Evolutionary conservation across 1,140 invertebrate species (phyloP), one percentile per base, ranked within the genome.

Genomic region (Leguminivora glycinivorella): DNA sequence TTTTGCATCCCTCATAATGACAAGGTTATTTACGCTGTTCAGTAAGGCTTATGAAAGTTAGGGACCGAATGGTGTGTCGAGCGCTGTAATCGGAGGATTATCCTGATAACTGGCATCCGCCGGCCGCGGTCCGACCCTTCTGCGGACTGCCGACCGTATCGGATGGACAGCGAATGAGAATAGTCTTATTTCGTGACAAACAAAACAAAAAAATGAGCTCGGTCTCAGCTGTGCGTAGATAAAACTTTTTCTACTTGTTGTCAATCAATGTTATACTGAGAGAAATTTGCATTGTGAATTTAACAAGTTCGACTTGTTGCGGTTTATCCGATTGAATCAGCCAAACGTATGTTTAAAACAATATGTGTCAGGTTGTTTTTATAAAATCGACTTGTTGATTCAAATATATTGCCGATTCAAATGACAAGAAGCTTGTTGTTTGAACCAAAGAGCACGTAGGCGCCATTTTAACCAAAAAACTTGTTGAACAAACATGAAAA

Each of bases 51-150:
- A 63, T 19, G 66, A 68, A 68, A 68, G 63, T 67, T 60, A 43
- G 70, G 60, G 58, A 63, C 34, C 70, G 68, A 68, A 68, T 74
- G 73, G 67, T 58, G 72, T 70, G 72, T 70, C 72, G 70, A 72
- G 72, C 76, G 67, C 66, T 71, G 74, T 79, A 79, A 79, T 76
- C 77, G 69, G 52, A 73, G 73, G 75, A 78, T 79, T 75, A 79
- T 70, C 74, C 73, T 56, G 71, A 69, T 71, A 72, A 68, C 73
- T 70, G 67, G 70, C 70, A 68, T 73, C 69, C 24, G 52, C 56
- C 56, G 26, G 26, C 58, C 29, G 26, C 58, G 24, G 58, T n/a
- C 29, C 40, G 25, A 25, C 58, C 58, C 58, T 63, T 63, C 58
- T 63, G 58, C 17, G n/a, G 26, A n/a, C 34, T 63, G 58, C n/a